Percentiles rank a stretch among this genome's conserved stretches.
phyloP scores from a whole-genome alignment of 2,113 vertebrate genomes.

The Talpa occidentalis region DNA sequence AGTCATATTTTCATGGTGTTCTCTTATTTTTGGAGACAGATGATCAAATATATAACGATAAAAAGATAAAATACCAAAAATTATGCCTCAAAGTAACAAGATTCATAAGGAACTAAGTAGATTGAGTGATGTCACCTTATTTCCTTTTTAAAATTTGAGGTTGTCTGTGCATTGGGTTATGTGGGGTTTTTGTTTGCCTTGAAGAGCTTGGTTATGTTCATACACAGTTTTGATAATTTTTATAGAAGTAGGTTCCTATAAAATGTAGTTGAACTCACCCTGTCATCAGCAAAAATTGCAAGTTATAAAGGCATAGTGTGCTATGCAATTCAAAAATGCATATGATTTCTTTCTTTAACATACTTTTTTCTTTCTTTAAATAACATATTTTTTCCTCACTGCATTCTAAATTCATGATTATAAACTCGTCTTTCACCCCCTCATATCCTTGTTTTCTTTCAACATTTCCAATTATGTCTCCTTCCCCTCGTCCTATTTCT shows the following conservation, averaged over 20 bases:
- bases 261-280: background rate
- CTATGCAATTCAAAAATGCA: background rate
- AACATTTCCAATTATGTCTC: background rate
- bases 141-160: background rate
- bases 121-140: background rate
- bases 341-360: constrained; percentile 4
- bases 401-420: constrained; percentile 4
- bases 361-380: constrained; percentile 23
- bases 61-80: constrained; percentile 48
- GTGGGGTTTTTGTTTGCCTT: background rate
- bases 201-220: background rate
- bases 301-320: background rate
- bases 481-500: background rate
- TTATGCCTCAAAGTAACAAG: constrained; percentile 35
- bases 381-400: constrained; percentile 15
- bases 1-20: constrained; percentile 61
- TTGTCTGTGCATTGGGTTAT: background rate
- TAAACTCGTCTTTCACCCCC: background rate
- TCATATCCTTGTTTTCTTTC: background rate
- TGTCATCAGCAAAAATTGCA: background rate
- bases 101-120: background rate
- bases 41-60: constrained; percentile 44
- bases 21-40: constrained; percentile 31
- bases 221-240: background rate
- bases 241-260: background rate